Evolutionary conservation across 2,113 vertebrate species (phyloP), one percentile per base, ranked within the genome.

Genomic region (Centropus unirufus): DNA sequence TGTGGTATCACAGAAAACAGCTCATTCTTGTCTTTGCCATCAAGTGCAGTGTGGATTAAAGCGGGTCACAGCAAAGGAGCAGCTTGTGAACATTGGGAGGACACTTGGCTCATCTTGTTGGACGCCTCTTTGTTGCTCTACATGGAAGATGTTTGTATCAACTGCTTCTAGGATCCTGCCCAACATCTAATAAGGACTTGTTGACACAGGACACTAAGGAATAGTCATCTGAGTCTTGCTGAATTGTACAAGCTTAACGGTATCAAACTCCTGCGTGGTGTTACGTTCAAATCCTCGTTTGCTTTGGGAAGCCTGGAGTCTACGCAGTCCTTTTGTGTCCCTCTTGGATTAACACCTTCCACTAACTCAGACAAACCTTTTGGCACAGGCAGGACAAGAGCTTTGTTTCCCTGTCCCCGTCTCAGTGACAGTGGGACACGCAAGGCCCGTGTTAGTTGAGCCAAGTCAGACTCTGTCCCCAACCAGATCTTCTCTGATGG

Each of bases 401-500:
- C 40, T 86, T 40, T 17, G n/a, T 20, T 12, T 34, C 47, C 30
- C 27, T 64, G 9, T 12, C 20, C 3, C 1, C 4, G 40, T 3
- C 5, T 68, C 69, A 61, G 55, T 34, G 75, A 13, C 9, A 17
- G 34, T 46, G 52, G 40, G 58, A 59, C 5, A 3, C 1, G 0
- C 1, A 1, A 22, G 55, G 30, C 24, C 12, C 9, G 30, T 2
- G n/a, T 15, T 22, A 68, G 14, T 3, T 11, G 26, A 62, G 42
- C 36, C 23, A 17, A 44, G 39, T 22, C 30, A n/a, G 36, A 14
- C 39, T n/a, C 74, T 29, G 23, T 39, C n/a, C 30, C 19, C 47
- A 32, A 42, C 2, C 1, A 0, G 3, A 3, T 32, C 42, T 40
- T 17, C 58, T 34, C 39, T 12, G 30, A 21, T 8, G 51, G 40